phyloP scores from a whole-genome alignment of 1,140 invertebrate species.

The Eumeta japonica region DNA sequence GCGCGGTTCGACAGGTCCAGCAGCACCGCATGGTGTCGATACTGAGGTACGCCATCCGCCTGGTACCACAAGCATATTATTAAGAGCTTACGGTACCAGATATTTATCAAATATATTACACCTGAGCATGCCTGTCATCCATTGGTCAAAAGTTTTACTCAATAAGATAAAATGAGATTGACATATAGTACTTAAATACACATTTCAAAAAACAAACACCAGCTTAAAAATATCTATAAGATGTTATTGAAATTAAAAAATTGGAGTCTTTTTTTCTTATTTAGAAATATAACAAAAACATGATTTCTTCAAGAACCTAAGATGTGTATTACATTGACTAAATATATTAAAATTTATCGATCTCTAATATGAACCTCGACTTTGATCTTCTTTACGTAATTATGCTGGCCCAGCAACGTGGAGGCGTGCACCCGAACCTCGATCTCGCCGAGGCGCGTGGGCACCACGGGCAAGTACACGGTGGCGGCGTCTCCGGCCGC shows the following conservation, averaged over 20 bases:
- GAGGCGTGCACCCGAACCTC: slow-evolving; percentile 79
- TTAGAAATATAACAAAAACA: no score
- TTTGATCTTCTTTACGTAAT: slow-evolving; percentile 67
- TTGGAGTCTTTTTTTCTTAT: no score
- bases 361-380: slow-evolving; percentile 70
- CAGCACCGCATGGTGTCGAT: slow-evolving; percentile 87
- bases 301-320: no score
- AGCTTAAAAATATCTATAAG: no score
- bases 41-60: slow-evolving; percentile 90
- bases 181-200: no score
- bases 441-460: slow-evolving; percentile 76
- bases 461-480: slow-evolving; percentile 89
- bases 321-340: no score
- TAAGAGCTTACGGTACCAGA: slow-evolving; percentile 11
- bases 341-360: no score
- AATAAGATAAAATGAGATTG: no score
- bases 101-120: no score
- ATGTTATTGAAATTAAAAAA: no score
- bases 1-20: slow-evolving; percentile 89
- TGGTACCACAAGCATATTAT: slow-evolving; percentile 37
- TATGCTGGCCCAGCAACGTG: slow-evolving; percentile 82
- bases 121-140: no score
- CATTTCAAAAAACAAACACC: slow-evolving; percentile 3
- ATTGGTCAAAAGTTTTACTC: no score
- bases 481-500: slow-evolving; percentile 73